Base-by-base conservation (phyloP, 1,140 invertebrate genomes). In the Armadillidium nasatum region DNA sequence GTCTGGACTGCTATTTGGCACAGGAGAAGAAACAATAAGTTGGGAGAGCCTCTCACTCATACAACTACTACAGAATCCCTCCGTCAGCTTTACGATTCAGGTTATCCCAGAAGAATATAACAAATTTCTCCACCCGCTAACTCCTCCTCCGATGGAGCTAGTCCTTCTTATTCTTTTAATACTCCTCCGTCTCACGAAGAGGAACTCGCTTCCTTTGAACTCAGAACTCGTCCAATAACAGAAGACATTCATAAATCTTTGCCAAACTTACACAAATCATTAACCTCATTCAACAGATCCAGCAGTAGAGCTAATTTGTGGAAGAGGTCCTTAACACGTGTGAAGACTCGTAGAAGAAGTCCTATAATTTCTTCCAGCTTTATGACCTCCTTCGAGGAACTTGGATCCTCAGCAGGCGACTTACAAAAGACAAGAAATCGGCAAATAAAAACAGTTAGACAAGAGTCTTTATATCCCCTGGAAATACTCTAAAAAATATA, bases 1-100 rank as follows among this genome's bases (percentile, higher is more conserved):
- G 91, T 89, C 54, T 94, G 92, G 92, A 91, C 92, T 73, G 92
- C 92, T 83, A 89, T 91, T 83, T 94, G 92, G 89, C 91, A 93
- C 82, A 88, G 92, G 77, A 88, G 91, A 80, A 88, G 90, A 73
- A 88, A 89, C 76, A 87, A 88, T 72, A 87, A 87, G 78, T 84
- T 86, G 79, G 80, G 85, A 78, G 74, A 83, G 68, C 85, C 86
- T 77, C 85, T 87, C 75, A 88, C 88, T 78, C 86, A 85, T 1
- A 85, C 88, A 44, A 89, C 91, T 80, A 89, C 92, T 78, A 91
- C 91, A 83, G 91, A 90, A 66, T 81, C 80, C 82, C 88, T 94
- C 76, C 92, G 92, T 87, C 94, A 94, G 86, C 87, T 94, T 77
- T 94, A 94, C 85, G 92, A 94, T 83, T 88, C 90, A 82, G 91